Conservation (phyloP, 2,888 invertebrate genomes). For the Lottia gigantea region DNA sequence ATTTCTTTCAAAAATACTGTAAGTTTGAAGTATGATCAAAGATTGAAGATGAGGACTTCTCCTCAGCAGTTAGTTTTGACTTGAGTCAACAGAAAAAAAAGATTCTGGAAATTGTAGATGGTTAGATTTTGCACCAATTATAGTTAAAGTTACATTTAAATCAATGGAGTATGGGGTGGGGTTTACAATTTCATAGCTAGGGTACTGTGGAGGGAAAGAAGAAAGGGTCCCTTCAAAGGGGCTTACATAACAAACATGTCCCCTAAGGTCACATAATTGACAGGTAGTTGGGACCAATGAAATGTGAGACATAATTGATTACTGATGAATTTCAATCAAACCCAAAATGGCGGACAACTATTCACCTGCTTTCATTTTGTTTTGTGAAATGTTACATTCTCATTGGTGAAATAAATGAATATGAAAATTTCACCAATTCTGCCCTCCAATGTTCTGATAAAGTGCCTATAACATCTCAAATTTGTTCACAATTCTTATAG, state of each 20-base stretch:
- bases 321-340: not conserved
- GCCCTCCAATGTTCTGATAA: no score
- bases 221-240: not conserved
- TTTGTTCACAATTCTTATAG: no score
- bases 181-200: not conserved
- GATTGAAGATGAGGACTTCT: no score
- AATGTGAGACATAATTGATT: slow-evolving; percentile 4
- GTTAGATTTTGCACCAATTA: not conserved
- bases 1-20: no score
- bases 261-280: slow-evolving; percentile 10
- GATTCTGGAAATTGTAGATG: no score
- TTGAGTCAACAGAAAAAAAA: no score
- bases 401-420: no score
- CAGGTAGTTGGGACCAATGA: slow-evolving; percentile 7
- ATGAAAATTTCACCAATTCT: no score
- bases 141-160: not conserved
- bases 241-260: slow-evolving; percentile 2
- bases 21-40: no score
- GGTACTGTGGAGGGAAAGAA: not conserved
- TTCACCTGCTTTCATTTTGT: not conserved
- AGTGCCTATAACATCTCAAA: no score
- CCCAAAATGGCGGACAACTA: not conserved
- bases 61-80: no score
- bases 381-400: not conserved
- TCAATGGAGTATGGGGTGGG: not conserved